Base-by-base conservation (phyloP, 2,797 vertebrate genomes). In the Numenius phaeopus region DNA sequence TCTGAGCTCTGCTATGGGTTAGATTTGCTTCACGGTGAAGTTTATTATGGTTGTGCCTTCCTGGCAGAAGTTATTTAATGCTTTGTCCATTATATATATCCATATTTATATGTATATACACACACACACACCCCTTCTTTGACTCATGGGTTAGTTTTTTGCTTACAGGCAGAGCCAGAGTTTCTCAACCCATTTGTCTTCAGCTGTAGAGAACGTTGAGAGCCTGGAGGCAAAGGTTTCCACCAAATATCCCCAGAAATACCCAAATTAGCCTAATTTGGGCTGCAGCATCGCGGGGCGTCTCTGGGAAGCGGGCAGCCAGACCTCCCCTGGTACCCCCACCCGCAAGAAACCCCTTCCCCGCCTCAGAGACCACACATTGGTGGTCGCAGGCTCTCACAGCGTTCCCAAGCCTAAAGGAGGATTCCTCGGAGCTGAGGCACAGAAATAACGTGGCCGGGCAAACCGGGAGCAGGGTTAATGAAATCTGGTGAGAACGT, bases 321-420 rank as follows among this genome's bases (percentile, higher is more conserved):
- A 59, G 54, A 39, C 46, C 5, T 21, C 37, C 44, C 17, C 3
- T 30, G 39, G 26, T 16, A 8, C 15, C 73, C 23, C 22, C 55
- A 10, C 23, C 39, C 19, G 0, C 67, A 37, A 16, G 20, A 54
- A 40, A 20, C 27, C 9, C n/a, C 47, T n/a, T 69, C 47, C 65
- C n/a, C n/a, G 19, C n/a, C 57, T 39, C n/a, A 3, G 3, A 37
- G 17, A 3, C 37, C 14, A 22, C 37, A 1, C 8, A 0, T 11
- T 49, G 24, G n/a, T 15, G 40, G 42, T 21, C 2, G 1, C 21
- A 14, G 40, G 32, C 52, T 67, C 2, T 32, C 50, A 5, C 26
- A 8, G 72, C 32, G 2, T 32, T 50, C 11, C 44, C 39, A 10
- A 20, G 7, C 50, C 29, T 21, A 10, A 29, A 24, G 0, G 12